Evolutionary conservation across 2,797 vertebrate species (phyloP).

Genomic region (Acipenser transmontanus): DNA sequence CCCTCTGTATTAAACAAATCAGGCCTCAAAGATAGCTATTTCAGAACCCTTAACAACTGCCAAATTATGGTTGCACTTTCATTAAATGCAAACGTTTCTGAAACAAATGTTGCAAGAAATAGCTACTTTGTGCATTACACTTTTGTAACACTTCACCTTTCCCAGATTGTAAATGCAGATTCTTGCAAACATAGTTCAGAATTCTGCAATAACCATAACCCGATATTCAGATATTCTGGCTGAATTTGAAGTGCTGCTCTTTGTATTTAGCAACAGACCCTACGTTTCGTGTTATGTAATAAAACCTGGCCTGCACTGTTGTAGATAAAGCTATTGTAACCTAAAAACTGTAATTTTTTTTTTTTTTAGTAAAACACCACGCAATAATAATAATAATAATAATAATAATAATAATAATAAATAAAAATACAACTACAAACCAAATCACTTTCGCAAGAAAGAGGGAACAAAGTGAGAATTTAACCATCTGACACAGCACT

Average conservation of each 20-base stretch:
- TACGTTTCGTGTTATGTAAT: slow-evolving; percentile 27
- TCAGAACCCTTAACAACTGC: slow-evolving; percentile 14
- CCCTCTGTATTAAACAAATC: slow-evolving; percentile 23
- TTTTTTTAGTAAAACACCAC: too few species aligned
- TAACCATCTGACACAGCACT: slow-evolving; percentile 44
- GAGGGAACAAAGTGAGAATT: slow-evolving; percentile 35
- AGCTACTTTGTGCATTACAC: neutral
- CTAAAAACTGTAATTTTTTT: slow-evolving; percentile 5
- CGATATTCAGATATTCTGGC: slow-evolving; percentile 15
- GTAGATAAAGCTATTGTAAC: slow-evolving; percentile 1
- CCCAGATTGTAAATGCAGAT: neutral
- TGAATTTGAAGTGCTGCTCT: slow-evolving; percentile 13
- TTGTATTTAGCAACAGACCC: slow-evolving; percentile 3
- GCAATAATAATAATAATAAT: too few species aligned
- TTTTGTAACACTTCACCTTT: slow-evolving; percentile 5
- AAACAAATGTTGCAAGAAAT: neutral
- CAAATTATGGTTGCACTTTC: slow-evolving; percentile 3
- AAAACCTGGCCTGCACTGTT: slow-evolving; percentile 12
- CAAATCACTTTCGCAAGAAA: slow-evolving; percentile 18
- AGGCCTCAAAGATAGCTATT: slow-evolving; percentile 42
- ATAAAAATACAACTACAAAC: slow-evolving; percentile 7
- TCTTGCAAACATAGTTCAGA: slow-evolving; percentile 3
- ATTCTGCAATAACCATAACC: slow-evolving; percentile 7
- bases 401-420: neutral
- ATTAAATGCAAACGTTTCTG: slow-evolving; percentile 21